A percentile compares a stretch with the other conserved stretches of the same genome.
phyloP scores from a whole-genome alignment of 1,140 invertebrate genomes.

The Sarcophaga peregrina region DNA sequence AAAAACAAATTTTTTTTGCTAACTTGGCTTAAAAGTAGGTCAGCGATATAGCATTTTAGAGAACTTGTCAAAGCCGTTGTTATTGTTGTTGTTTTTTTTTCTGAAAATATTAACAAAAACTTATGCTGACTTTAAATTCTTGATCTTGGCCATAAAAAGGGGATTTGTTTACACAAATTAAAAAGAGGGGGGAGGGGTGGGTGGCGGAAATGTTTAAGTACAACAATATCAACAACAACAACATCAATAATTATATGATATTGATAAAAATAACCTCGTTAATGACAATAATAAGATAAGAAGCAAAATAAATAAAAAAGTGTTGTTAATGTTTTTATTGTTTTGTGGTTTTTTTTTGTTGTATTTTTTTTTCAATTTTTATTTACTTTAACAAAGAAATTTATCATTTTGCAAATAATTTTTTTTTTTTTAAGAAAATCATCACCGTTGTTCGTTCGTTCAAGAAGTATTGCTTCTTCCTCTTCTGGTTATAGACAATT shows the following conservation, averaged over 20 bases:
- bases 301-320: constrained; percentile 20
- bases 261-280: constrained; percentile 37
- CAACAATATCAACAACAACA: background rate
- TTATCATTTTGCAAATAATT: background rate
- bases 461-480: background rate
- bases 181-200: background rate
- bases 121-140: constrained; percentile 38
- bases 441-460: background rate
- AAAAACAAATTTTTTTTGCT: background rate
- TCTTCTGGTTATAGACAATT: background rate
- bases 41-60: constrained; percentile 12
- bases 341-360: no score
- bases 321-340: background rate
- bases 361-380: no score
- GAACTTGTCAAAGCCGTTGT: background rate
- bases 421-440: background rate
- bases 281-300: constrained; percentile 29
- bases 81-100: background rate
- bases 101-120: background rate
- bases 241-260: background rate
- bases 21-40: constrained; percentile 36
- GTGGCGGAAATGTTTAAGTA: background rate
- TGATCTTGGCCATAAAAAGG: constrained; percentile 33
- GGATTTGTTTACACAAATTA: constrained; percentile 21
- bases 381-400: background rate